Base-by-base conservation (phyloP, 2,888 invertebrate species). In the Sepiola atlantica region DNA sequence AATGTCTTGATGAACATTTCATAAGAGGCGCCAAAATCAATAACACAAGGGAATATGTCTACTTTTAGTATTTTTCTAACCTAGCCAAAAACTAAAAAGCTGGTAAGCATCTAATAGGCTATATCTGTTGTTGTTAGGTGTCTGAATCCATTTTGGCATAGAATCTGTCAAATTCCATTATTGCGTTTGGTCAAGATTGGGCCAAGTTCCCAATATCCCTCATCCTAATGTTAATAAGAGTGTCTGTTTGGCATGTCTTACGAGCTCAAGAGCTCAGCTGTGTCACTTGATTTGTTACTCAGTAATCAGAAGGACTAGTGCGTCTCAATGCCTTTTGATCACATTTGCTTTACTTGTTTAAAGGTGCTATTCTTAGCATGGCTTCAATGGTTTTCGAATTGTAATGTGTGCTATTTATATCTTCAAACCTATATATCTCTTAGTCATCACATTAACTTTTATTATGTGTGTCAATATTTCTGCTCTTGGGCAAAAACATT, bases 121-220 rank as follows among this genome's bases (percentile, higher is more conserved):
- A 92, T 92, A 92, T 92, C 92, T 92, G 92, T 92, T 92, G 92
- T 92, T 92, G 92, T 55, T 92, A 92, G 92, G 92, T 92, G 92
- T 92, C 92, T 92, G 92, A 92, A 92, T 92, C 92, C 92, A 92
- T 92, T 92, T 92, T 92, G 92, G 92, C 92, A 55, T 54, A 92
- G 92, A 92, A 92, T 92, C 92, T 92, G 92, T 92, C 92, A 92
- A 92, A 55, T 92, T 92, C 92, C 92, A 92, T 92, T 92, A 92
- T 92, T 55, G 45, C 55, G 54, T 92, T 92, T 92, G 92, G 92
- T 92, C 92, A 92, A 92, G 92, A 92, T 92, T 92, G 92, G 77
- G 92, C 92, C n/a, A 92, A 28, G 55, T 92, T 92, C 92, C 92
- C 92, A 92, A 92, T 55, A 92, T 92, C 92, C 55, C 55, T 92